Evolutionary conservation across 1,140 invertebrate genomes (phyloP).

Genomic region (Hyles euphorbiae): DNA sequence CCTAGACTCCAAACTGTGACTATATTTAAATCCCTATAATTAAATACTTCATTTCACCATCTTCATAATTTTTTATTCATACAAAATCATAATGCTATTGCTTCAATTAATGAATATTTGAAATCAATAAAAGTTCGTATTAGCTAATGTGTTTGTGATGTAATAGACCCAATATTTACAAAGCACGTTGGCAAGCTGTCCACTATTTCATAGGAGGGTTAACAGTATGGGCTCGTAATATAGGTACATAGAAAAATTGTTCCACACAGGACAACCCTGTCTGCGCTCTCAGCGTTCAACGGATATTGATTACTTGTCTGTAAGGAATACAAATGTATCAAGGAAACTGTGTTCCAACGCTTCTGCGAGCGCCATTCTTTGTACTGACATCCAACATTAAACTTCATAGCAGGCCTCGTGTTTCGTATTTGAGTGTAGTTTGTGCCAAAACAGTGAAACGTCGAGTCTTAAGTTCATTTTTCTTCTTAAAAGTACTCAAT

Average conservation of each 20-base stretch:
- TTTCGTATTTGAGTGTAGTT: conserved; percentile 21
- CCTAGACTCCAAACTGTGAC: too few relatives aligned
- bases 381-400: conserved; percentile 59
- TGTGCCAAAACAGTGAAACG: conserved; percentile 6
- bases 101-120: too few relatives aligned
- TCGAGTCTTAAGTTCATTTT: conserved; percentile 7
- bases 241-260: conserved; percentile 37
- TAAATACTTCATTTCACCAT: too few relatives aligned
- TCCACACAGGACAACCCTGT: conserved; percentile 43
- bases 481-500: not conserved
- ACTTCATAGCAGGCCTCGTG: conserved; percentile 46
- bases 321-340: conserved; percentile 71
- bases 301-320: conserved; percentile 69
- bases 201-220: too few relatives aligned
- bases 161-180: too few relatives aligned
- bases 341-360: conserved; percentile 45
- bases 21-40: too few relatives aligned
- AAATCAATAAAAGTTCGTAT: too few relatives aligned
- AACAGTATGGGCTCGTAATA: not conserved
- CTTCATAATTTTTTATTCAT: too few relatives aligned
- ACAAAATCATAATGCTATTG: too few relatives aligned
- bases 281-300: conserved; percentile 43
- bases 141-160: too few relatives aligned
- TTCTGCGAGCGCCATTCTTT: conserved; percentile 46
- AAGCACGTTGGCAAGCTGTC: too few relatives aligned